phyloP scores from a whole-genome alignment of 2,888 invertebrate genomes.

The Lymantria dispar region DNA sequence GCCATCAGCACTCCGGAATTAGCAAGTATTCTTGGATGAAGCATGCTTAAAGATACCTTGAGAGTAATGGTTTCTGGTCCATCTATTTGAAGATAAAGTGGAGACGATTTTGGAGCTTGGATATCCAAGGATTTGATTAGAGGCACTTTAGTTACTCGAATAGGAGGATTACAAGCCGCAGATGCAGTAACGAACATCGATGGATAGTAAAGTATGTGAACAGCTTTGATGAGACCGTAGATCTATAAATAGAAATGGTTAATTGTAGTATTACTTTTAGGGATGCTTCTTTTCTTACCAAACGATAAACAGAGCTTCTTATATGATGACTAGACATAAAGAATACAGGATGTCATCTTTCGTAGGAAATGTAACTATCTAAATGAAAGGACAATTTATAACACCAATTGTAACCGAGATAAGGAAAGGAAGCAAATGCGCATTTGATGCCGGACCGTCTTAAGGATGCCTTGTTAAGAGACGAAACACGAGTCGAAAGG shows the following conservation, averaged over 20 bases:
- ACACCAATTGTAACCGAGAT: too few species aligned
- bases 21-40: slow-evolving; percentile 59
- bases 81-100: slow-evolving; percentile 69
- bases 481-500: too few species aligned
- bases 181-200: slow-evolving; percentile 58
- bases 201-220: slow-evolving; percentile 50
- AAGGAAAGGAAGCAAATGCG: too few species aligned
- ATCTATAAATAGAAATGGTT: slow-evolving; percentile 39
- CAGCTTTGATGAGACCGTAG: slow-evolving; percentile 26
- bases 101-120: slow-evolving; percentile 51
- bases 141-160: slow-evolving; percentile 42
- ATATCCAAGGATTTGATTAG: slow-evolving; percentile 46
- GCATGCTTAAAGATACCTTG: slow-evolving; percentile 47
- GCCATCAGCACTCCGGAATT: slow-evolving; percentile 50
- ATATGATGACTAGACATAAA: too few species aligned
- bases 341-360: too few species aligned
- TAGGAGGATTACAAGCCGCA: slow-evolving; percentile 48
- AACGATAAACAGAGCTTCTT: too few species aligned
- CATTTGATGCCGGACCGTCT: too few species aligned
- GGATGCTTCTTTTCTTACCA: too few species aligned
- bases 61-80: slow-evolving; percentile 52
- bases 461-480: too few species aligned
- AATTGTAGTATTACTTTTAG: neutral
- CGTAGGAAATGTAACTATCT: too few species aligned
- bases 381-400: too few species aligned